Evolutionary conservation across 2,888 invertebrate genomes (phyloP).

Genomic region (Chrysolina oricalcia): DNA sequence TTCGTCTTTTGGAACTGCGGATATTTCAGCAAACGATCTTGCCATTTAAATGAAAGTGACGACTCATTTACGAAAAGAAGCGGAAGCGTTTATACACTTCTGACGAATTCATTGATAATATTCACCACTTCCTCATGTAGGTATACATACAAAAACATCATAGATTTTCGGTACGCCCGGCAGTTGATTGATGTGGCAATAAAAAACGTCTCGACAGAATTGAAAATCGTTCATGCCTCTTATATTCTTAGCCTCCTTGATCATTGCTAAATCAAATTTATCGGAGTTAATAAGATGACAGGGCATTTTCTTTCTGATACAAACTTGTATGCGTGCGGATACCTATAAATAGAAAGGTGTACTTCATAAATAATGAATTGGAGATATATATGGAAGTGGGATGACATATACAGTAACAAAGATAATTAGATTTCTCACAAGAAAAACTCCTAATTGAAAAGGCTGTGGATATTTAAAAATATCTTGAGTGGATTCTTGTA

Average conservation of each 20-base stretch:
- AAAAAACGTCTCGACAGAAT: conserved; percentile 33
- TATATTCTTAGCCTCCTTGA: conserved; percentile 41
- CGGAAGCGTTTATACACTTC: too few relatives aligned
- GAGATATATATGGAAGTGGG: conserved; percentile 41
- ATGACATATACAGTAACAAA: conserved; percentile 36
- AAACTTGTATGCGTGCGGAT: conserved; percentile 18
- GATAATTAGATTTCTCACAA: conserved; percentile 20
- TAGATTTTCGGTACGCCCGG: not conserved
- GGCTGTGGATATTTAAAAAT: conserved; percentile 1
- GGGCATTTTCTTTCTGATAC: conserved; percentile 38
- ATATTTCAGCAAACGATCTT: too few relatives aligned
- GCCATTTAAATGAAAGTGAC: not conserved
- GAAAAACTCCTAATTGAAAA: conserved; percentile 23
- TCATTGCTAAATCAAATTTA: conserved; percentile 52
- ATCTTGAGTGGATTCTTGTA: conserved; percentile 18
- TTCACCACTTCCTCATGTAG: not conserved
- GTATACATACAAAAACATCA: not conserved
- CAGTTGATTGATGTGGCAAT: conserved; percentile 4
- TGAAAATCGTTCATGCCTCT: conserved; percentile 50
- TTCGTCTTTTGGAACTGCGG: too few relatives aligned
- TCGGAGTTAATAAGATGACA: conserved; percentile 43
- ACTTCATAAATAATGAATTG: conserved; percentile 44
- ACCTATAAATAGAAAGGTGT: conserved; percentile 40
- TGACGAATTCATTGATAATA: not conserved
- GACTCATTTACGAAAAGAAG: too few relatives aligned